Base-by-base conservation (phyloP, 2,888 invertebrate genomes). In the Morpho deidamia region DNA sequence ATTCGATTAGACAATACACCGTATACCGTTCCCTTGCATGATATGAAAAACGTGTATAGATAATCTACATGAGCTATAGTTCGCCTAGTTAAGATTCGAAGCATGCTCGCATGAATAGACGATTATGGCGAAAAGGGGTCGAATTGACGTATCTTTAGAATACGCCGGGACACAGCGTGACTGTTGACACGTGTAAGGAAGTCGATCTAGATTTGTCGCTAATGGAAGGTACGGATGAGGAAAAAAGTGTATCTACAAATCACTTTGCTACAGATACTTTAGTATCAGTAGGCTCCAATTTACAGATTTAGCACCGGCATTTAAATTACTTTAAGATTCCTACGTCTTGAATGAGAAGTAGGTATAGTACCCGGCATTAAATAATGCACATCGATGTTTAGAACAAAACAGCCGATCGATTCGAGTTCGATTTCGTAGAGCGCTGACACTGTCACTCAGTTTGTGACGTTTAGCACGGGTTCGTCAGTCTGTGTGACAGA, bases 111-210 rank as follows among this genome's bases (percentile, higher is more conserved):
- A 65, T 68, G 69, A 70, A 69, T 68, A 69, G 69, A 67, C 68
- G 65, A 70, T 70, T 69, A 70, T 67, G 61, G 66, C 61, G 65
- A 67, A 64, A 69, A 68, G 70, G 67, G 71, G 71, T 70, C 71
- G 69, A 63, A 65, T 59, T 61, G 64, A 65, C 66, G 65, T 62
- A 65, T 64, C 67, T 67, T 62, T 63, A 62, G 65, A 64, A 64
- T 62, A 64, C 62, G 62, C 53, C 60, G 51, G 58, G 61, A 56
- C 59, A 55, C 55, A 51, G 59, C 62, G 62, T 61, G 64, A 65
- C 64, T 62, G 58, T 59, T 61, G 60, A 61, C 60, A 61, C 60
- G 59, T 59, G 60, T 55, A 53, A 52, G 52, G 54, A 50, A 51
- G 54, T 45, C 44, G 55, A 47, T 55, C 44, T 52, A 54, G 55